Evolutionary conservation across 2,888 invertebrate genomes (phyloP).

Genomic region (Scaptomyza parva): DNA sequence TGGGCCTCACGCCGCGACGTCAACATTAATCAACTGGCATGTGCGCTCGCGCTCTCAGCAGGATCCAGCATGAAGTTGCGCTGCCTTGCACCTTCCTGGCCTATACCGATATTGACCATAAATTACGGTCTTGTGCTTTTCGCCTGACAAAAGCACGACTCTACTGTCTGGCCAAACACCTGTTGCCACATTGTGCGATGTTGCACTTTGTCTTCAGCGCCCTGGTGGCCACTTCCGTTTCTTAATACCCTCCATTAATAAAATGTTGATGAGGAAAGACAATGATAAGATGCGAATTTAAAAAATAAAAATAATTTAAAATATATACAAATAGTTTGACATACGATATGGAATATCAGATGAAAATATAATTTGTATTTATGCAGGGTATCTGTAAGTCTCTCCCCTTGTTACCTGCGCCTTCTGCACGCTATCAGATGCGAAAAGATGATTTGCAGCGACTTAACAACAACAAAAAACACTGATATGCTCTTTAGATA

Average conservation of each 20-base stretch:
- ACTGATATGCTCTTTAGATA: slow-evolving; percentile 76
- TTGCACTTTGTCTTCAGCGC: slow-evolving; percentile 40
- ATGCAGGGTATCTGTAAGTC: background rate
- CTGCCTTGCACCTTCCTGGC: slow-evolving; percentile 6
- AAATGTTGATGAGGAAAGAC: background rate
- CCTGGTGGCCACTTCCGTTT: slow-evolving; percentile 45
- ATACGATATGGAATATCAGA: background rate
- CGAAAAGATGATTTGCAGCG: slow-evolving; percentile 63
- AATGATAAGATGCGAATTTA: background rate
- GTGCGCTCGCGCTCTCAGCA: slow-evolving; percentile 28
- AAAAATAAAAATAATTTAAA: background rate
- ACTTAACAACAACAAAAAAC: slow-evolving; percentile 48
- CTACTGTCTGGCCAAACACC: slow-evolving; percentile 50
- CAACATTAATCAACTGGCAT: slow-evolving; percentile 75
- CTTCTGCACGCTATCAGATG: slow-evolving; percentile 15
- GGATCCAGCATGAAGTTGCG: slow-evolving; percentile 28
- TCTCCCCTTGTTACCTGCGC: background rate
- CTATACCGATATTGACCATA: slow-evolving; percentile 47
- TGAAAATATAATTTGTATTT: background rate
- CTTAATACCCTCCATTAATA: background rate
- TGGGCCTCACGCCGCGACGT: slow-evolving; percentile 35
- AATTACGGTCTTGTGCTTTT: slow-evolving; percentile 45
- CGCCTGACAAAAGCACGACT: slow-evolving; percentile 15
- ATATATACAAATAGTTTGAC: background rate
- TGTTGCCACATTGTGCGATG: slow-evolving; percentile 57